phyloP scores from a whole-genome alignment of 2,888 invertebrate genomes.

The Ennomos quercinarius region DNA sequence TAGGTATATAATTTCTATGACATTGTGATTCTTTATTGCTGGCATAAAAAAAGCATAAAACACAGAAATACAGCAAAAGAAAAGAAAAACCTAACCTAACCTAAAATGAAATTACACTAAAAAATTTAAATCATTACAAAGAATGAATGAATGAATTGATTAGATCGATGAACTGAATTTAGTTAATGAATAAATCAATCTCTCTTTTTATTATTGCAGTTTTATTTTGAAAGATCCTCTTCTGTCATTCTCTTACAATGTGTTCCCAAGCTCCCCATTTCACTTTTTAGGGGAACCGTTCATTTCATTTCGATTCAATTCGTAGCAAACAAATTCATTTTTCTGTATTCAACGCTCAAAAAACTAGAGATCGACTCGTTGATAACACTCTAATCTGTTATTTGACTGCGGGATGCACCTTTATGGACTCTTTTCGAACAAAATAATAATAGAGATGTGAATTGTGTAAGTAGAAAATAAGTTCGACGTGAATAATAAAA shows the following conservation, averaged over 20 bases:
- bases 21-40: too few species aligned
- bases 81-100: too few species aligned
- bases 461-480: constrained; percentile 32
- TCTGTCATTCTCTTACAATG: constrained; percentile 6
- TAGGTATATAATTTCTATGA: too few species aligned
- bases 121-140: too few species aligned
- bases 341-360: constrained; percentile 65
- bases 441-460: constrained; percentile 45
- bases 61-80: too few species aligned
- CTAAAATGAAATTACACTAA: too few species aligned
- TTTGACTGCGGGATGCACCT: constrained; percentile 63
- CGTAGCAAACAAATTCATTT: constrained; percentile 77
- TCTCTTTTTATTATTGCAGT: too few species aligned
- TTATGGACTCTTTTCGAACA: constrained; percentile 49
- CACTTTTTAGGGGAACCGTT: constrained; percentile 70
- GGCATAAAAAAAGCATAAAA: too few species aligned
- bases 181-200: too few species aligned
- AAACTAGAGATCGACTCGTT: constrained; percentile 69
- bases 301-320: constrained; percentile 82
- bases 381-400: constrained; percentile 72
- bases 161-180: too few species aligned
- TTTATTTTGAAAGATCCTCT: background rate
- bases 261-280: constrained; percentile 49
- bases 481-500: constrained; percentile 37
- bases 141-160: too few species aligned